Conservation (phyloP, 1,140 invertebrate genomes). For the Zaprionus gabonicus region DNA sequence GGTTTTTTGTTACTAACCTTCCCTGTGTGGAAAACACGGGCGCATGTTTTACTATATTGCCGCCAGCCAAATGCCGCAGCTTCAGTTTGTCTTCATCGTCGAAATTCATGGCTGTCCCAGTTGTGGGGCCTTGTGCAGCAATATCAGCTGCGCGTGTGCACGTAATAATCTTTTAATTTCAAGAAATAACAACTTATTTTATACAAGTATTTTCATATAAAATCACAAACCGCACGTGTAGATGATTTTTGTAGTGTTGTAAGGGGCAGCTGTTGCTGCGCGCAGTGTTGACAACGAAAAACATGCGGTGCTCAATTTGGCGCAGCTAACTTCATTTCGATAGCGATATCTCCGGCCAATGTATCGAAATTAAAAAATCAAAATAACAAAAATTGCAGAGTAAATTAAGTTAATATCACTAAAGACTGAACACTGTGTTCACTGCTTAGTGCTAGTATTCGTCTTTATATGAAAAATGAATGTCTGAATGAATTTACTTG, state of each 20-base stretch:
- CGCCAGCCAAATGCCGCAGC: slow-evolving; percentile 86
- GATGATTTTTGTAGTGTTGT: slow-evolving; percentile 33
- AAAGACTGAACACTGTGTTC: no score
- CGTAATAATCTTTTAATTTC: background rate
- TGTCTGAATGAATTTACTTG: no score
- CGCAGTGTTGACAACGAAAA: slow-evolving; percentile 17
- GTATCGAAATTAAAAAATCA: background rate
- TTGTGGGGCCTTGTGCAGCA: slow-evolving; percentile 20
- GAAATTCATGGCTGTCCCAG: slow-evolving; percentile 61
- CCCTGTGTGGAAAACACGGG: slow-evolving; percentile 88
- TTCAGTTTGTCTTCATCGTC: slow-evolving; percentile 69
- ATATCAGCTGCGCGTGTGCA: slow-evolving; percentile 10
- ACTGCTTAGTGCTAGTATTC: no score
- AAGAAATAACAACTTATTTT: slow-evolving; percentile 20
- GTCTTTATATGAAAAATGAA: no score
- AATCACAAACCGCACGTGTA: slow-evolving; percentile 54
- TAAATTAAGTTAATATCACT: no score
- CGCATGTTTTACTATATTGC: slow-evolving; percentile 87
- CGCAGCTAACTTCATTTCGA: slow-evolving; percentile 5
- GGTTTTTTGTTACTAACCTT: slow-evolving; percentile 85
- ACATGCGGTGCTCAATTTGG: background rate
- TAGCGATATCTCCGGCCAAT: background rate
- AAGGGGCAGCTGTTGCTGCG: background rate
- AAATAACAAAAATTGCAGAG: background rate
- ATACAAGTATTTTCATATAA: slow-evolving; percentile 27